Conservation (phyloP, 1,140 invertebrate genomes). For the Probaryconus sp. region DNA sequence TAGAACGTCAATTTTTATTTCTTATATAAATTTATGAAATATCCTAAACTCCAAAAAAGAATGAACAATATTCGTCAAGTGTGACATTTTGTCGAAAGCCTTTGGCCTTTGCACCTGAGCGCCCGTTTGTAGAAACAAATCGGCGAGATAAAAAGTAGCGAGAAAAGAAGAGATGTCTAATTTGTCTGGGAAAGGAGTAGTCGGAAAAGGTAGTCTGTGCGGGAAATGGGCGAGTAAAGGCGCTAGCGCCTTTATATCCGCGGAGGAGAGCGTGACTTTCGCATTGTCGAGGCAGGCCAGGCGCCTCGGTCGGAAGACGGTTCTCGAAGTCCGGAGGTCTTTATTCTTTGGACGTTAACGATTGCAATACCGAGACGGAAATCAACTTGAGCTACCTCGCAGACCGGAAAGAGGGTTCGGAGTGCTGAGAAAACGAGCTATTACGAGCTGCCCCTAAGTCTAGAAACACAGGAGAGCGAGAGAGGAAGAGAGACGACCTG, state of each 20-base stretch:
- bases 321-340: slow-evolving; percentile 18
- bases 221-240: background rate
- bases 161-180: slow-evolving; percentile 20
- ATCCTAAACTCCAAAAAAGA: too few species aligned
- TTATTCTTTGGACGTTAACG: slow-evolving; percentile 52
- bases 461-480: background rate
- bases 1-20: too few species aligned
- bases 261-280: slow-evolving; percentile 13
- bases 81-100: too few species aligned
- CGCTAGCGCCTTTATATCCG: too few species aligned
- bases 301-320: background rate
- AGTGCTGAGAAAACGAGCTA: slow-evolving; percentile 51
- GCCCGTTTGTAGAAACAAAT: slow-evolving; percentile 22
- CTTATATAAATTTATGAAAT: too few species aligned
- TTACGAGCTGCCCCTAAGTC: slow-evolving; percentile 34
- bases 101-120: too few species aligned
- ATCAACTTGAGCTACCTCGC: slow-evolving; percentile 45
- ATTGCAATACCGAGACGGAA: slow-evolving; percentile 44
- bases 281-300: slow-evolving; percentile 3
- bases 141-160: slow-evolving; percentile 12
- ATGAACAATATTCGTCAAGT: too few species aligned
- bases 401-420: slow-evolving; percentile 52
- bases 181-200: slow-evolving; percentile 32
- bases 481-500: background rate
- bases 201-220: slow-evolving; percentile 7